Conservation (phyloP, 2,888 invertebrate genomes). For the Calameuta pallipes region DNA sequence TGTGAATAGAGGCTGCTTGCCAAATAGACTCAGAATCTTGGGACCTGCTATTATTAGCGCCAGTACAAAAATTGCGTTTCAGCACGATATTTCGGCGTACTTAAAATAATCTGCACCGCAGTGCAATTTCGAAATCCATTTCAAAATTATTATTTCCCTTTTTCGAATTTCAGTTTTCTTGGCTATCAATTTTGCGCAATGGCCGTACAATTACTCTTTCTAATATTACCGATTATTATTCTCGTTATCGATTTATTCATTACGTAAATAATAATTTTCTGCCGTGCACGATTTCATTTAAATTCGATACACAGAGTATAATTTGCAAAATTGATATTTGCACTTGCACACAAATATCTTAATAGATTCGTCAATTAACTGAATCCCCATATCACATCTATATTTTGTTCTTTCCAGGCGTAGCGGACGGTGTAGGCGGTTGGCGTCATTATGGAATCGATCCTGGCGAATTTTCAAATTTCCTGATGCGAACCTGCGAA, state of each 20-base stretch:
- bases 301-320: neutral
- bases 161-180: neutral
- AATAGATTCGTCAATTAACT: neutral
- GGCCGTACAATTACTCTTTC: neutral
- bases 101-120: neutral
- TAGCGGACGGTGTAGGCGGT: conserved; percentile 98
- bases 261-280: neutral
- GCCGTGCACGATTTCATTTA: neutral
- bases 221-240: neutral
- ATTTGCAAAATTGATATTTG: neutral
- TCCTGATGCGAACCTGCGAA: conserved; percentile 95
- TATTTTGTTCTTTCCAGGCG: conserved; percentile 74
- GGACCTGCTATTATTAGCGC: conserved; percentile 15
- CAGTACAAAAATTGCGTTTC: conserved; percentile 21
- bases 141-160: conserved; percentile 7
- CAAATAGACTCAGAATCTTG: conserved; percentile 25
- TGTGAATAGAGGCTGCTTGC: conserved; percentile 36
- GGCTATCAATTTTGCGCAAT: neutral
- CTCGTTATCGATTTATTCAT: neutral
- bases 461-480: conserved; percentile 94
- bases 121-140: neutral
- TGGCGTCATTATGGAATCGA: conserved; percentile 98
- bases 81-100: neutral
- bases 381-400: neutral
- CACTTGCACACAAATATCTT: neutral